These are phyloP conservation scores for Pelodytes ibericus DNA, from an alignment of 2,797 vertebrate genomes.

Conservation along the genomic window DNA sequence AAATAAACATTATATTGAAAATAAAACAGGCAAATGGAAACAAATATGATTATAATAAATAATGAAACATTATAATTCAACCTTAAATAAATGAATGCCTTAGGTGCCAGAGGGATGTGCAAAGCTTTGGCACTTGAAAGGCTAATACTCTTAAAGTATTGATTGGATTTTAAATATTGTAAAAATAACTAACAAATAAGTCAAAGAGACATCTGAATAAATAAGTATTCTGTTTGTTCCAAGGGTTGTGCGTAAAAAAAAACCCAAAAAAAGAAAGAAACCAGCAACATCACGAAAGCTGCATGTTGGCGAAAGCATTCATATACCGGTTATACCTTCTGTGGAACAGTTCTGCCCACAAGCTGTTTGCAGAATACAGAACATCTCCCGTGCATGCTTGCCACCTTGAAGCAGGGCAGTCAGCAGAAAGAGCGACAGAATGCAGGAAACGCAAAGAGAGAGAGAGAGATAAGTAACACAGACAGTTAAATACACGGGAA, in stretches of 20 bases:
- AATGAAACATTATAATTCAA: too few relatives aligned
- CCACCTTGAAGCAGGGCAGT: slow-evolving; percentile 93
- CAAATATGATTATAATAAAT: too few relatives aligned
- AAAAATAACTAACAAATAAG: neutral
- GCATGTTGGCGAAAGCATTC: slow-evolving; percentile 78
- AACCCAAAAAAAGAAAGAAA: slow-evolving; percentile 48
- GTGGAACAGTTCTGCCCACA: slow-evolving; percentile 98
- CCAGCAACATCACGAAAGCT: slow-evolving; percentile 47
- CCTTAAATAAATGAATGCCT: too few relatives aligned
- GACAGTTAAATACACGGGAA: slow-evolving; percentile 77
- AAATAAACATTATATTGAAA: too few relatives aligned
- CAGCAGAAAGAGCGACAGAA: slow-evolving; percentile 74
- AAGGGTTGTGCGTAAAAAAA: neutral
- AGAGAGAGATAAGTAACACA: slow-evolving; percentile 78
- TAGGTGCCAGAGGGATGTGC: too few relatives aligned
- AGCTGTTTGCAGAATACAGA: slow-evolving; percentile 97
- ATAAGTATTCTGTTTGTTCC: neutral
- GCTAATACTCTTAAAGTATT: too few relatives aligned
- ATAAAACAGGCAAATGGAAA: too few relatives aligned
- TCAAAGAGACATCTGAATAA: neutral
- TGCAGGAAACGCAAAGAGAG: slow-evolving; percentile 75
- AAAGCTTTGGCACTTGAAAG: too few relatives aligned
- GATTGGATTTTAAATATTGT: neutral
- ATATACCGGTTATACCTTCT: slow-evolving; percentile 94
- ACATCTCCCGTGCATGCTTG: slow-evolving; percentile 96